A percentile compares a stretch with the other conserved stretches of the same genome.
These are phyloP conservation scores for Spilosoma lubricipeda DNA, from an alignment of 2,888 invertebrate species.

Conservation along the genomic window DNA sequence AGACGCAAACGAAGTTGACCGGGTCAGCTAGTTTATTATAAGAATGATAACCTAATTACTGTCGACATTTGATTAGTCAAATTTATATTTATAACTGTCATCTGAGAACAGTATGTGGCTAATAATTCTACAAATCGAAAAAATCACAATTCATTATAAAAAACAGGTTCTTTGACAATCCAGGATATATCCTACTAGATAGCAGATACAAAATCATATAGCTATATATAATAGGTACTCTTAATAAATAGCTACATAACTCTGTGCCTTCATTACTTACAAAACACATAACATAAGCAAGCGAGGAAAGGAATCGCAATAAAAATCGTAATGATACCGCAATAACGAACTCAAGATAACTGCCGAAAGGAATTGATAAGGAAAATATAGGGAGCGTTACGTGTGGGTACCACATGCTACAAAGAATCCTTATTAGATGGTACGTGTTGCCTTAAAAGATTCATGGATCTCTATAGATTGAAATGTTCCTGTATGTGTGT, in stretches of 20 bases:
- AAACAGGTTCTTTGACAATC: background rate
- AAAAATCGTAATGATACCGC: slow-evolving; percentile 55
- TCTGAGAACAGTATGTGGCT: background rate
- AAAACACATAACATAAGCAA: slow-evolving; percentile 42
- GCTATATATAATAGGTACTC: background rate
- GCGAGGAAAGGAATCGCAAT: slow-evolving; percentile 46
- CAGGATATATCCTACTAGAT: background rate
- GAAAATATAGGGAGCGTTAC: slow-evolving; percentile 54
- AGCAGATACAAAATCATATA: background rate
- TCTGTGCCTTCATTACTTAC: slow-evolving; percentile 45
- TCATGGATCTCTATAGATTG: slow-evolving; percentile 47
- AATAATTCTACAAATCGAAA: background rate
- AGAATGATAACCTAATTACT: background rate
- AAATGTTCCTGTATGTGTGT: slow-evolving; percentile 41
- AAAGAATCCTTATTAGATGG: slow-evolving; percentile 50
- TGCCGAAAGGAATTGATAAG: slow-evolving; percentile 56
- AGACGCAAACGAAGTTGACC: too few relatives aligned
- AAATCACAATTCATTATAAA: background rate
- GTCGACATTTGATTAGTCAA: background rate
- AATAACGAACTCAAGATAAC: slow-evolving; percentile 56
- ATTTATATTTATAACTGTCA: background rate
- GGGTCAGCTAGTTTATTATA: background rate
- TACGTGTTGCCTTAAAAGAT: slow-evolving; percentile 53
- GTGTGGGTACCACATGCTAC: slow-evolving; percentile 50
- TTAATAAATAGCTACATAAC: slow-evolving; percentile 17